These are phyloP conservation scores for Rhopalosiphum maidis DNA, from an alignment of 1,140 invertebrate species.

Conservation along the genomic window DNA sequence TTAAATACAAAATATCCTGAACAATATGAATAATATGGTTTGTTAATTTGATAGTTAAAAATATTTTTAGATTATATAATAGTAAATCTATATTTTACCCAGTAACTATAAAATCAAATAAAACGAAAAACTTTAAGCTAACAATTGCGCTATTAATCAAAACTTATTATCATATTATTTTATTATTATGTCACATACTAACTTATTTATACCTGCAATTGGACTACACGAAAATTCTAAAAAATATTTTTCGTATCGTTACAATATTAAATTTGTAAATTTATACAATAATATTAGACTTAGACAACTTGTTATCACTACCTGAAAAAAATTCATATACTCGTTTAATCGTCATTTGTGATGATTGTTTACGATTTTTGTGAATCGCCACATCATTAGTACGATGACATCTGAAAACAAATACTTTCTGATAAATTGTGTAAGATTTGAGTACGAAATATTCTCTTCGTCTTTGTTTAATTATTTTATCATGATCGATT, in stretches of 20 bases:
- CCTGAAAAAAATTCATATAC: background rate
- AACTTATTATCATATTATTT: background rate
- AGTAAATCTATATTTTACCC: background rate
- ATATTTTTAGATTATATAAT: background rate
- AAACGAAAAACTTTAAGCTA: background rate
- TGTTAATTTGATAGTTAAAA: background rate
- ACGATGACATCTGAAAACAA: background rate
- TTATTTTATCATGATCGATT: background rate
- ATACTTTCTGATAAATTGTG: conserved; percentile 19
- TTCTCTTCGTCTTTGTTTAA: background rate
- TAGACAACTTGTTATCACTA: background rate
- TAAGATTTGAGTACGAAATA: conserved; percentile 6
- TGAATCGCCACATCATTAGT: background rate
- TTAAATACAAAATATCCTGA: background rate
- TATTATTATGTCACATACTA: background rate
- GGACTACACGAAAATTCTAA: background rate
- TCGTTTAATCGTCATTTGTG: background rate
- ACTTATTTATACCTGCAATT: background rate
- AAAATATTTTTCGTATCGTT: background rate
- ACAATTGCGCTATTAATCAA: background rate
- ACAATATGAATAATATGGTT: background rate
- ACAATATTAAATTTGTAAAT: background rate
- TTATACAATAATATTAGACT: background rate
- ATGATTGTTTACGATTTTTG: background rate
- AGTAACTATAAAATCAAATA: background rate